Evolutionary conservation across 2,797 vertebrate species (phyloP).

Genomic region (Alfaro cultratus): DNA sequence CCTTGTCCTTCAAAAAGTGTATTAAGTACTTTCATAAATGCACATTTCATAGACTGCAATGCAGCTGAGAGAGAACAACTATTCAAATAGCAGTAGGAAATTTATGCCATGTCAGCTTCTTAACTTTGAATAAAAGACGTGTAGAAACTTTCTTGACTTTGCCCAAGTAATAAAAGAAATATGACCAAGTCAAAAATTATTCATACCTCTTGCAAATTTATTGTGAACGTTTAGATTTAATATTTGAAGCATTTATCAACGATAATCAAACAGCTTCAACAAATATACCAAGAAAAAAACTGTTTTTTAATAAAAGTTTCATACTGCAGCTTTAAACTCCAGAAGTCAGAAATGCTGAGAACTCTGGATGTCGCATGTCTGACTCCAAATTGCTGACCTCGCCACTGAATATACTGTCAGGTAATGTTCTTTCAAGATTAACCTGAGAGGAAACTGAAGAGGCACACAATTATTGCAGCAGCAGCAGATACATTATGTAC

Average conservation of each 20-base stretch:
- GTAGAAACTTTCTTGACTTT: background rate
- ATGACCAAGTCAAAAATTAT: background rate
- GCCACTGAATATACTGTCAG: background rate
- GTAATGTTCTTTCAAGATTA: no score
- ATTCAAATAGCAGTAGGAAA: background rate
- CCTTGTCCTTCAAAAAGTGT: background rate
- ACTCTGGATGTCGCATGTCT: background rate
- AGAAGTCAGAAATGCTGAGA: background rate
- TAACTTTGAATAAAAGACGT: background rate
- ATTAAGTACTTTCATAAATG: background rate
- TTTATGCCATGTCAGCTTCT: slow-evolving; percentile 9
- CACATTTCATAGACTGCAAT: background rate
- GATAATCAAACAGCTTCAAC: no score
- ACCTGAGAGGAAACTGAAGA: background rate
- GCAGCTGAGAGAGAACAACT: background rate
- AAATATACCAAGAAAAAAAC: no score
- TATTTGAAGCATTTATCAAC: no score
- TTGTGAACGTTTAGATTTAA: background rate
- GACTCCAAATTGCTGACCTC: background rate
- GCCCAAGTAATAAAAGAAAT: slow-evolving; percentile 14
- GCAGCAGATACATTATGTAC: background rate
- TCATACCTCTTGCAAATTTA: background rate
- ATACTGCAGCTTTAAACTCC: background rate
- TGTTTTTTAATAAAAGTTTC: no score
- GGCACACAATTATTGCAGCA: background rate